Conservation (phyloP, 2,113 vertebrate genomes). For the Pardalotus punctatus region DNA sequence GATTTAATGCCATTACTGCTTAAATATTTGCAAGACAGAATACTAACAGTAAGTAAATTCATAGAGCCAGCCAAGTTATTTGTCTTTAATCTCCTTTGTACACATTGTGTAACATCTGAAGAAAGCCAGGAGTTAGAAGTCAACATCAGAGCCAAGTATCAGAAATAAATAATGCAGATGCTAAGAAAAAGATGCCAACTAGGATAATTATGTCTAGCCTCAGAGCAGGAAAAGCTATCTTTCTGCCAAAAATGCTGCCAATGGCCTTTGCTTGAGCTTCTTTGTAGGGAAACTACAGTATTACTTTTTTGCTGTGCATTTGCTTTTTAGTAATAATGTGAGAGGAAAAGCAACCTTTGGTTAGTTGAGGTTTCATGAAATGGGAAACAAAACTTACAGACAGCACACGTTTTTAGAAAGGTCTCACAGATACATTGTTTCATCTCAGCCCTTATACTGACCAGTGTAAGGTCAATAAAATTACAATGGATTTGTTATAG, state of each 20-base stretch:
- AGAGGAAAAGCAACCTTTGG: neutral
- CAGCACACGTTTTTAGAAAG: neutral
- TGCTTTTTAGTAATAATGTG: neutral
- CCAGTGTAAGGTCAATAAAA: neutral
- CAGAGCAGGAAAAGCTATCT: neutral
- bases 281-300: neutral
- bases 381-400: neutral
- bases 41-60: neutral
- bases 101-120: neutral
- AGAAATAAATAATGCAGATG: constrained; percentile 6
- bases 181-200: neutral
- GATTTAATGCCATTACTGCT: neutral
- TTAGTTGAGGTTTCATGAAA: neutral
- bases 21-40: neutral
- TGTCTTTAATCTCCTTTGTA: neutral
- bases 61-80: neutral
- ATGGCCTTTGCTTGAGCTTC: neutral
- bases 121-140: constrained; percentile 4
- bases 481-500: neutral
- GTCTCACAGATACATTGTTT: neutral
- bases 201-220: neutral
- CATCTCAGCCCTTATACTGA: neutral
- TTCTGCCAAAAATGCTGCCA: neutral
- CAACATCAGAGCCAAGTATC: neutral
- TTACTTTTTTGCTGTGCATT: neutral